Evolutionary conservation across 2,113 vertebrate genomes (phyloP).

Genomic region (Cnemophilus loriae): DNA sequence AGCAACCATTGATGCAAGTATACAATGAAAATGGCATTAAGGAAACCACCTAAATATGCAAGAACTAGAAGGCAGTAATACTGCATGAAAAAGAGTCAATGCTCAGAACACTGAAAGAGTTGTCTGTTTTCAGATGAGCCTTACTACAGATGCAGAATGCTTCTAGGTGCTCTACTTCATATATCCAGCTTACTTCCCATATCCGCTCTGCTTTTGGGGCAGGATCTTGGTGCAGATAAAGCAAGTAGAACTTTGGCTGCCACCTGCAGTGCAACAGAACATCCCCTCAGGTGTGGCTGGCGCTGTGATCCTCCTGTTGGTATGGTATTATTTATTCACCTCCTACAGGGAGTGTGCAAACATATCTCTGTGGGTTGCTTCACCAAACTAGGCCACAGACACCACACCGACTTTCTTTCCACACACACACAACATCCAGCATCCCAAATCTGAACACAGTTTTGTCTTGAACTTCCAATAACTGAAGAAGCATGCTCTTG

Average conservation of each 20-base stretch:
- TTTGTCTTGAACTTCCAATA: not conserved
- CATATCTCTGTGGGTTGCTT: not conserved
- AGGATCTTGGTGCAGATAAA: not conserved
- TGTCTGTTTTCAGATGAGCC: not conserved
- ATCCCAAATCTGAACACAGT: not conserved
- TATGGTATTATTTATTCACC: not conserved
- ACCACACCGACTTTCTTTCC: not conserved
- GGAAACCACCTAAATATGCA: not conserved
- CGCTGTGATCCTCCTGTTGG: not conserved
- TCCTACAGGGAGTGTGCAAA: not conserved
- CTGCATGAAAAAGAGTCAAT: not conserved
- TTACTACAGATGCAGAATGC: not conserved
- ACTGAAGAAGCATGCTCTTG: not conserved
- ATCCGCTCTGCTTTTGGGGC: not conserved
- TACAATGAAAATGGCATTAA: not conserved
- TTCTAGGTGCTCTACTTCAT: not conserved
- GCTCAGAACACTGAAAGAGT: not conserved
- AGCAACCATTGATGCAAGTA: not conserved
- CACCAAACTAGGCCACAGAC: not conserved
- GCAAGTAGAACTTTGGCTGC: not conserved
- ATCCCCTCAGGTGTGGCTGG: too few relatives aligned
- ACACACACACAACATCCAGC: not conserved
- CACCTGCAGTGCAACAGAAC: not conserved
- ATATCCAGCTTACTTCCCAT: not conserved
- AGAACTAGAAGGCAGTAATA: not conserved